phyloP scores from a whole-genome alignment of 2,797 vertebrate genomes.

The Aldrovandia affinis region DNA sequence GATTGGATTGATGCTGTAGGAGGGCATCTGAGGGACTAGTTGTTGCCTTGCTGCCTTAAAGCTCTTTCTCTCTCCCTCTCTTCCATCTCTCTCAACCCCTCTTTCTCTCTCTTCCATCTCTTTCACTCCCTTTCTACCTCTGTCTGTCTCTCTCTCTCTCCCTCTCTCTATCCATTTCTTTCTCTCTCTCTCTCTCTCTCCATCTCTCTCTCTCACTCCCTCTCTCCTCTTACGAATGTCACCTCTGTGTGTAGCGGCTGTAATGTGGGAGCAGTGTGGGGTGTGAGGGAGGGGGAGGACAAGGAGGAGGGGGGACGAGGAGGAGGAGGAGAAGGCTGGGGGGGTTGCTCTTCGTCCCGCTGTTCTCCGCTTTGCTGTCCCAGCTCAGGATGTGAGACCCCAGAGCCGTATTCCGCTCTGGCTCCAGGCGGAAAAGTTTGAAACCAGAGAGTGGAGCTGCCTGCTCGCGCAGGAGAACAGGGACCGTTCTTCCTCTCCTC shows the following conservation, averaged over 20 bases:
- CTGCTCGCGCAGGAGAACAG: no score
- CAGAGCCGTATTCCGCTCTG: conserved; percentile 45
- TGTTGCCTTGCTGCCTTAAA: conserved; percentile 19
- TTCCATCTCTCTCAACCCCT: no score
- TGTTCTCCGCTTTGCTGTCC: conserved; percentile 49
- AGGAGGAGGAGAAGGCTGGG: conserved; percentile 31
- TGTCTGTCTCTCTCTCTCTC: conserved; percentile 64
- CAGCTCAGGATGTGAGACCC: conserved; percentile 69
- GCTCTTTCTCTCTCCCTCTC: conserved; percentile 31
- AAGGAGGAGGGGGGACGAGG: conserved; percentile 1
- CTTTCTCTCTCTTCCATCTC: no score
- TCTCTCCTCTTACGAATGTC: conserved; percentile 76
- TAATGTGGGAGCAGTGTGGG: conserved; percentile 62
- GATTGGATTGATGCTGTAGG: conserved; percentile 34
- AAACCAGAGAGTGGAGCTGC: neutral
- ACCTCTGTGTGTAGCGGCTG: conserved; percentile 80
- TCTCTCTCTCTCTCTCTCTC: conserved; percentile 42
- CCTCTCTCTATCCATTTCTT: no score
- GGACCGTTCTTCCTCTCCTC: no score
- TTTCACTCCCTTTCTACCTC: conserved; percentile 60
- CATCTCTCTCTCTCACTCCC: conserved; percentile 29
- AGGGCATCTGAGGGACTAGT: neutral
- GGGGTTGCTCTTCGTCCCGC: conserved; percentile 20
- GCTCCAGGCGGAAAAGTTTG: neutral
- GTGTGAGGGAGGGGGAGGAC: conserved; percentile 69